Base-by-base conservation (phyloP, 2,888 invertebrate genomes). In the Orthonevra nobilis region DNA sequence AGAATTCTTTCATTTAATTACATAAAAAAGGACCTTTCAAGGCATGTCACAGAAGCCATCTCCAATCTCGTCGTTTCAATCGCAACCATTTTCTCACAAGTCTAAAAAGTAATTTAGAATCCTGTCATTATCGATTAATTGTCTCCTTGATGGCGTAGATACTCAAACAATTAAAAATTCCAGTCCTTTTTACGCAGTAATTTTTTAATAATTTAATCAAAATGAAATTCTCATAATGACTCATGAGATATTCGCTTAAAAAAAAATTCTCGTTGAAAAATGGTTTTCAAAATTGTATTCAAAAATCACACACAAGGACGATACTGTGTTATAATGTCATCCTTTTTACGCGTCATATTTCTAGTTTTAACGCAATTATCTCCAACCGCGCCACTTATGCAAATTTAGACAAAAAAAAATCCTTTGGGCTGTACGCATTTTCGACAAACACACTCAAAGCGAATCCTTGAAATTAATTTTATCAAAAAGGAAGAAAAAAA, bases 391-490 rank as follows among this genome's bases (percentile, higher is more conserved):
- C 30, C 20, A 26, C 28, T 12, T 48, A 26, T 46, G 46, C 42
- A 56, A 66, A 68, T 56, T 56, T 2, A 3, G 42, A 10, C 7
- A 12, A n/a, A n/a, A 7, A 26, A 7, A 44, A 2, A 6, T 26
- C 19, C 30, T 34, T 40, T 5, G 7, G 1, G 7, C 32, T 34
- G 7, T 19, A 23, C 42, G n/a, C 14, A 7, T 2, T 64, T 23
- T 32, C 14, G n/a, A 15, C 10, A 32, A 40, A 32, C 23, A 23
- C n/a, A 23, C 42, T 28, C 32, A 34, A 54, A 20, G 38, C 9
- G 10, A 52, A 69, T 60, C 28, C 42, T 15, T 69, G 26, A 61
- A 61, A 69, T 42, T 69, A 50, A 60, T 60, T 26, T 2, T 9
- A 52, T 26, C 32, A 32, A 54, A 69, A 50, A 23, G 6, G 34